Evolutionary conservation across 1,140 invertebrate genomes (phyloP).

Genomic region (Chrysopa pallens): DNA sequence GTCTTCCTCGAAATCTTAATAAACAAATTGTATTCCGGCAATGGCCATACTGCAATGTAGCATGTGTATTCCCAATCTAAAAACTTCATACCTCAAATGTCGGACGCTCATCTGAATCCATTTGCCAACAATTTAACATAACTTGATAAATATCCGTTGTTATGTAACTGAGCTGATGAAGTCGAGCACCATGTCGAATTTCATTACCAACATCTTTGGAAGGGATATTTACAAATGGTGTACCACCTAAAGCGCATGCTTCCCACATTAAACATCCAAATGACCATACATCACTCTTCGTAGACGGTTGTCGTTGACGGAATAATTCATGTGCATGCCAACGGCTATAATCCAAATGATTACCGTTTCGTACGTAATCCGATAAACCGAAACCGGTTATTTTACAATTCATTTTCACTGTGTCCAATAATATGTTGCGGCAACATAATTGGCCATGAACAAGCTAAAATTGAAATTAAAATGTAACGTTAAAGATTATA

Average conservation of each 20-base stretch:
- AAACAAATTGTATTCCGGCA: no score
- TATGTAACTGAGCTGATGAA: conserved; percentile 50
- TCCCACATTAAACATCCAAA: conserved; percentile 72
- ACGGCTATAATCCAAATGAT: conserved; percentile 43
- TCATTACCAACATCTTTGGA: conserved; percentile 49
- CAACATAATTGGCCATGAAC: conserved; percentile 52
- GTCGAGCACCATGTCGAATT: conserved; percentile 44
- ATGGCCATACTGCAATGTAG: no score
- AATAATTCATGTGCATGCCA: conserved; percentile 66
- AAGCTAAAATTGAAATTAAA: conserved; percentile 31
- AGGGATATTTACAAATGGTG: conserved; percentile 49
- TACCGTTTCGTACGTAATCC: conserved; percentile 20
- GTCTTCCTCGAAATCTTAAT: no score
- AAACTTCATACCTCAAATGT: conserved; percentile 26
- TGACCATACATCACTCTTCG: conserved; percentile 65
- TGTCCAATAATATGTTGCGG: conserved; percentile 43
- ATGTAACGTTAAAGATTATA: no score
- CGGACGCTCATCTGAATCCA: conserved; percentile 63
- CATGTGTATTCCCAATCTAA: no score
- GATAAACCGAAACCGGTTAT: conserved; percentile 50
- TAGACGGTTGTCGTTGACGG: conserved; percentile 38
- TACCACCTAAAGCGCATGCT: conserved; percentile 59
- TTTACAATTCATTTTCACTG: conserved; percentile 38
- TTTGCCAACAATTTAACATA: conserved; percentile 68
- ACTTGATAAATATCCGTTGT: conserved; percentile 64